These are phyloP conservation scores for Tetanocera ferruginea DNA, from an alignment of 2,888 invertebrate species.

Conservation along the genomic window DNA sequence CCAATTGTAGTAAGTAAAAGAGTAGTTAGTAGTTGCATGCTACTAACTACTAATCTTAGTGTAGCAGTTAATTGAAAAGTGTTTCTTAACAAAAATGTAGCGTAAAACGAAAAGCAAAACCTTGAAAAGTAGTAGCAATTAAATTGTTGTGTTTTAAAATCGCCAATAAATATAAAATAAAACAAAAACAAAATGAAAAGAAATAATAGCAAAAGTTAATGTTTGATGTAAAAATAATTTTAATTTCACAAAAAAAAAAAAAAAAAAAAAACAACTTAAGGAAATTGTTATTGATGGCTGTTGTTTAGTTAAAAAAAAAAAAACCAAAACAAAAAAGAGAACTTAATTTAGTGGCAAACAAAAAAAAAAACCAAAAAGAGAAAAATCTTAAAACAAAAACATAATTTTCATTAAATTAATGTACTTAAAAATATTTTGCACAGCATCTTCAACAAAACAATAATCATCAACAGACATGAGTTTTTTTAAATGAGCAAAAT, in stretches of 20 bases:
- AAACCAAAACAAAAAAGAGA: neutral
- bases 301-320: conserved; percentile 21
- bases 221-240: conserved; percentile 21
- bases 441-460: neutral
- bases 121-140: neutral
- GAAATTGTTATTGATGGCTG: conserved; percentile 33
- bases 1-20: conserved; percentile 10
- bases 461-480: neutral
- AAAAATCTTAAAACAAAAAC: neutral
- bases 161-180: neutral
- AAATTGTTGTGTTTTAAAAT: conserved; percentile 9
- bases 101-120: neutral
- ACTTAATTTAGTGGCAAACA: neutral
- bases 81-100: conserved; percentile 1
- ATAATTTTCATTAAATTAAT: neutral
- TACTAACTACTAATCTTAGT: neutral
- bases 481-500: too few relatives aligned
- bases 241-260: neutral
- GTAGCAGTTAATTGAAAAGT: neutral
- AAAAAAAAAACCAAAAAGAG: neutral
- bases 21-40: neutral
- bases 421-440: conserved; percentile 3
- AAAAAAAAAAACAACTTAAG: neutral
- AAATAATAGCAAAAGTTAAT: conserved; percentile 23
- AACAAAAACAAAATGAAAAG: neutral